Conservation (phyloP, 64 coral and sea anemone genomes). For the Acropora yongei region DNA sequence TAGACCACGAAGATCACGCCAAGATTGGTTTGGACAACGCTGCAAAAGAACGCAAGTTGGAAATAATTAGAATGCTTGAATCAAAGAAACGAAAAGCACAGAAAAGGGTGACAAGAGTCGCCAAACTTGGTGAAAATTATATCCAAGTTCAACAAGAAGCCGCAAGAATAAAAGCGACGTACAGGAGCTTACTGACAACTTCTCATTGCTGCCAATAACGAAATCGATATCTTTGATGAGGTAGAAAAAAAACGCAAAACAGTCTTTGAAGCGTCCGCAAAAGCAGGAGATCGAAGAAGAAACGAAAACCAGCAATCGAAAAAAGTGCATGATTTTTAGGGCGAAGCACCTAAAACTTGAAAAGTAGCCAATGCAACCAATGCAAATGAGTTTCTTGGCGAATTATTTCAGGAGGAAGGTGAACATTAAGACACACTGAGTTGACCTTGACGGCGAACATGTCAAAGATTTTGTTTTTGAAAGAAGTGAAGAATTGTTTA, state of each 20-base stretch:
- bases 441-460: neutral
- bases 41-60: neutral
- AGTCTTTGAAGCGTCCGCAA: neutral
- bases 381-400: neutral
- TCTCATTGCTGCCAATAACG: neutral
- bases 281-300: neutral
- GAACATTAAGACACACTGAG: neutral
- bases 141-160: neutral
- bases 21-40: neutral
- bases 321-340: neutral
- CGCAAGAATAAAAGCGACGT: neutral
- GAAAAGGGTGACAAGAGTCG: neutral
- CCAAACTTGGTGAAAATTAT: slow-evolving; percentile 3
- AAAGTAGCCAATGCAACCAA: neutral
- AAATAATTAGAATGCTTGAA: neutral
- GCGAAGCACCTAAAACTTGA: neutral
- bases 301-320: neutral
- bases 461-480: neutral
- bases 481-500: neutral
- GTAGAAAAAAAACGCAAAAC: neutral
- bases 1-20: neutral
- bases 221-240: neutral
- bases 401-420: neutral
- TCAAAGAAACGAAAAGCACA: neutral
- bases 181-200: neutral